phyloP scores from a whole-genome alignment of 2,888 invertebrate species.

The Nemurella pictetii region DNA sequence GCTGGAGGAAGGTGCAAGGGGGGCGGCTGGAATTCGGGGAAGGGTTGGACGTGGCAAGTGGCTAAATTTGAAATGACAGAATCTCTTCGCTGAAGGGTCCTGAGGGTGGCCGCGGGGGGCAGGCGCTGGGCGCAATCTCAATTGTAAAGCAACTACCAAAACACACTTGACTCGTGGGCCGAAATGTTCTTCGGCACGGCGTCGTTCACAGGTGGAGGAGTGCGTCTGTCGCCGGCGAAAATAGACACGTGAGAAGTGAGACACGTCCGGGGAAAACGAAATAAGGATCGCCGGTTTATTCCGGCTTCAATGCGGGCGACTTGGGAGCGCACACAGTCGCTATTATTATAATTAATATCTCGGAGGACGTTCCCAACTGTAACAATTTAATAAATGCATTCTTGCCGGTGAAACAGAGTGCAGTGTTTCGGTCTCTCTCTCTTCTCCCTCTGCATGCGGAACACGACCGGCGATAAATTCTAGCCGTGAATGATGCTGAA shows the following conservation, averaged over 20 bases:
- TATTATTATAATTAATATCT: background rate
- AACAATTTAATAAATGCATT: background rate
- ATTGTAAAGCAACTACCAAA: background rate
- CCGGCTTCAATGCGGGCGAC: background rate
- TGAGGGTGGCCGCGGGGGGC: background rate
- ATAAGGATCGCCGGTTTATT: background rate
- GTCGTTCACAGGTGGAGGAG: background rate
- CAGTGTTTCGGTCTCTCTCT: background rate
- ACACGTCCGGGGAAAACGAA: too few species aligned
- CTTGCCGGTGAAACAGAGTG: background rate
- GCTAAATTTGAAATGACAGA: slow-evolving; percentile 14
- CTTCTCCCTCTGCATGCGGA: background rate
- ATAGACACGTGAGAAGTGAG: too few species aligned
- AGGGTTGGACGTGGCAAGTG: background rate
- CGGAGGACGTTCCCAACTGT: background rate
- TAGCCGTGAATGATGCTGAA: background rate
- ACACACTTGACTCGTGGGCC: background rate
- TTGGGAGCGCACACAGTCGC: background rate
- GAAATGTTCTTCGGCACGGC: background rate
- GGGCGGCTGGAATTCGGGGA: background rate
- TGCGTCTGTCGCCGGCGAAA: background rate
- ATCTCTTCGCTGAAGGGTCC: background rate
- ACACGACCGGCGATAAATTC: background rate
- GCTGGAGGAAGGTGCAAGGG: background rate
- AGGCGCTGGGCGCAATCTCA: background rate